These are phyloP conservation scores for Sebastes cheni DNA, from an alignment of 2,797 vertebrate genomes.

Conservation along the genomic window DNA sequence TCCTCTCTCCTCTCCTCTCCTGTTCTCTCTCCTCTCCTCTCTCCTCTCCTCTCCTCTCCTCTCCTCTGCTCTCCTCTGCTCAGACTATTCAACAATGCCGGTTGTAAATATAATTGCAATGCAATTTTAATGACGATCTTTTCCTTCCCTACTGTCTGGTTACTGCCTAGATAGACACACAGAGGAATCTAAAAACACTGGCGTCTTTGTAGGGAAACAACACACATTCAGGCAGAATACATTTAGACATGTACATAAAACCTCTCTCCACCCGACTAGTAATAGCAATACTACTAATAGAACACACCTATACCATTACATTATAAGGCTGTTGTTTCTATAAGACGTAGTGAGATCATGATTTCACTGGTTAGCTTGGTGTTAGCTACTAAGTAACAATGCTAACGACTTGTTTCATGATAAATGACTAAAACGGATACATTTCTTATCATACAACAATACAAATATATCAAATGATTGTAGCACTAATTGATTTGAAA, in stretches of 20 bases:
- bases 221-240: background rate
- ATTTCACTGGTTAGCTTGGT: background rate
- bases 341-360: background rate
- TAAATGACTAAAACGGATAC: background rate
- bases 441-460: background rate
- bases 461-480: background rate
- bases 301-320: background rate
- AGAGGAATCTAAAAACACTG: constrained; percentile 22
- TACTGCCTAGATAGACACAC: constrained; percentile 35
- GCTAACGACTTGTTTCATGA: background rate
- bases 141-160: constrained; percentile 35
- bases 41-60: background rate
- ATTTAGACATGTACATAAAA: background rate
- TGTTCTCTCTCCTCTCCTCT: background rate
- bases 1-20: constrained; percentile 21
- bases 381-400: background rate
- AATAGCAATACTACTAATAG: background rate
- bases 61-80: constrained; percentile 20
- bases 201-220: constrained; percentile 31
- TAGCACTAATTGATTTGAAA: background rate
- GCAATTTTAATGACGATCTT: constrained; percentile 68
- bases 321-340: background rate
- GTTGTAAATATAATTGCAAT: constrained; percentile 68
- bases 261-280: background rate
- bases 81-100: constrained; percentile 53